Evolutionary conservation across 2,888 invertebrate genomes (phyloP).

Genomic region (Papilio demoleus): DNA sequence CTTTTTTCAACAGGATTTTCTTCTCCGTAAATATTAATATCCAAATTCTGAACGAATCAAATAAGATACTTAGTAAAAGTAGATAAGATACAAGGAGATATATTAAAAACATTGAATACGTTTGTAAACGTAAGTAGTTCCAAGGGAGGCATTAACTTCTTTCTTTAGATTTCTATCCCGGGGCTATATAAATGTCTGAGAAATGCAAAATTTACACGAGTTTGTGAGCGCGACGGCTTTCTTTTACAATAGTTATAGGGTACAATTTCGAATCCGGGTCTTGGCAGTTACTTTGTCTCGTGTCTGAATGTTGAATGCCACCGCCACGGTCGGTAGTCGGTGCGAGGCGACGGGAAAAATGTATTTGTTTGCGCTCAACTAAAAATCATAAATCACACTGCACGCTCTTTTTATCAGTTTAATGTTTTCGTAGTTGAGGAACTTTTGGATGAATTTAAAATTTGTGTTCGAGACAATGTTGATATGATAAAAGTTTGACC

Average conservation of each 20-base stretch:
- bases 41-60: conserved; percentile 7
- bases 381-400: conserved; percentile 33
- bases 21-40: too few species aligned
- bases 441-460: conserved; percentile 30
- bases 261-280: conserved; percentile 40
- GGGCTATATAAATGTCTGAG: conserved; percentile 40
- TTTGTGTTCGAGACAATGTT: conserved; percentile 37
- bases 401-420: conserved; percentile 32
- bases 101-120: conserved; percentile 38
- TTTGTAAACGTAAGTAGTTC: conserved; percentile 38
- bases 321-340: conserved; percentile 43
- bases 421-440: conserved; percentile 27
- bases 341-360: conserved; percentile 33
- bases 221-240: conserved; percentile 36
- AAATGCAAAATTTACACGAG: conserved; percentile 41
- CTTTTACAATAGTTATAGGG: conserved; percentile 41
- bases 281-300: conserved; percentile 47
- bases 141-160: conserved; percentile 37
- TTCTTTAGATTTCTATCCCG: conserved; percentile 40
- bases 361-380: conserved; percentile 41
- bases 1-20: conserved; percentile 11
- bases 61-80: conserved; percentile 6
- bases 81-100: conserved; percentile 9
- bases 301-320: conserved; percentile 50
- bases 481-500: conserved; percentile 5